Evolutionary conservation across 2,888 invertebrate species (phyloP).

Genomic region (Tiliacea aurago): DNA sequence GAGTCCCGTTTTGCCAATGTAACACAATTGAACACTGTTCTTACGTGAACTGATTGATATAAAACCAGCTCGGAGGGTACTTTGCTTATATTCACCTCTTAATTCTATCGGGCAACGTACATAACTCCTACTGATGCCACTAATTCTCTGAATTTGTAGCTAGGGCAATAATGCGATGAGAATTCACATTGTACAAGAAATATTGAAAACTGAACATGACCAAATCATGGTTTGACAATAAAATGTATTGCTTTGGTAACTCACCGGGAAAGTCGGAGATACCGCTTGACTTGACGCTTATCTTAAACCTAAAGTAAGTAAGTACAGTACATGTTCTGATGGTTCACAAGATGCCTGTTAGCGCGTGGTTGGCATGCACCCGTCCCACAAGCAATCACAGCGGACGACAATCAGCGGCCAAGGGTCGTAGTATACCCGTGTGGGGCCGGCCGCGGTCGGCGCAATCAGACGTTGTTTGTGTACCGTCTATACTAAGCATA

Average conservation of each 20-base stretch:
- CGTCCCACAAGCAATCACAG: constrained; percentile 13
- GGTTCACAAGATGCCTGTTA: not conserved
- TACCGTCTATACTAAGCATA: not conserved
- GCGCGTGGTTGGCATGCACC: not conserved
- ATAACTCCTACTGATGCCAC: not conserved
- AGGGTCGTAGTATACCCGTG: not conserved
- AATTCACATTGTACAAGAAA: not conserved
- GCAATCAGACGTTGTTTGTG: constrained; percentile 55
- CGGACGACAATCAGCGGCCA: constrained; percentile 5
- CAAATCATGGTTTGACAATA: not conserved
- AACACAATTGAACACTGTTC: constrained; percentile 11
- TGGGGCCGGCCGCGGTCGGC: constrained; percentile 33
- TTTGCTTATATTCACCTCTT: not conserved
- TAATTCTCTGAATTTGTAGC: constrained; percentile 1
- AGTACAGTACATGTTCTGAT: not conserved
- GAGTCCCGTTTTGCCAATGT: not conserved
- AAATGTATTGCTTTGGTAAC: not conserved
- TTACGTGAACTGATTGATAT: constrained; percentile 46
- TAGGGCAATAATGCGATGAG: not conserved
- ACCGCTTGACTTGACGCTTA: no score
- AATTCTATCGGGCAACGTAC: not conserved
- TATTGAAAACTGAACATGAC: not conserved
- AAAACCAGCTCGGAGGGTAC: not conserved
- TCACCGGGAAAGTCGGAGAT: not conserved
- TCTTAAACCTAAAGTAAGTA: not conserved